Conservation (phyloP, 2,888 invertebrate species). For the Ctenicera cuprea region DNA sequence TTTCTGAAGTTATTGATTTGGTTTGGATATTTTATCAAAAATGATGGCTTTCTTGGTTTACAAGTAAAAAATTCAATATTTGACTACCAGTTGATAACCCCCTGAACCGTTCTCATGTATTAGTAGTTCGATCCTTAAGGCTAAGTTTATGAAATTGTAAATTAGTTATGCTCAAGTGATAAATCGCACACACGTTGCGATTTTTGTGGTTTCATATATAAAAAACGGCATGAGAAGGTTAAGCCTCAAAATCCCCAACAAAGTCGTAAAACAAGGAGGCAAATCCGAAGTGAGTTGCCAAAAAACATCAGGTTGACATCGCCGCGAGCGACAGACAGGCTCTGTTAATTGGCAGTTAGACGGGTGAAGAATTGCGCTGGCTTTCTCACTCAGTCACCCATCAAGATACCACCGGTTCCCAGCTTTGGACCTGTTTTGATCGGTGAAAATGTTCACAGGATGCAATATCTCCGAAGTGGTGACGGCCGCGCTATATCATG, state of each 20-base stretch:
- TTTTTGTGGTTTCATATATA: slow-evolving; percentile 6
- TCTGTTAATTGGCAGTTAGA: slow-evolving; percentile 59
- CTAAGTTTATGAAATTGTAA: background rate
- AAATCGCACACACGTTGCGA: background rate
- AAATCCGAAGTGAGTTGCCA: slow-evolving; percentile 47
- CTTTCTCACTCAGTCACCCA: slow-evolving; percentile 46
- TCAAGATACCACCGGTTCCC: slow-evolving; percentile 39
- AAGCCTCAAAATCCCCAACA: slow-evolving; percentile 26
- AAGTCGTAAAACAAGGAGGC: slow-evolving; percentile 34
- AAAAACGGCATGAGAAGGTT: slow-evolving; percentile 21
- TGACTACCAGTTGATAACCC: too few relatives aligned
- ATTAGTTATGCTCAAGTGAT: slow-evolving; percentile 2
- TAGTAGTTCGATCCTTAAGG: background rate
- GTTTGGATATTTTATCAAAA: too few relatives aligned
- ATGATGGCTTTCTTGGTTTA: too few relatives aligned
- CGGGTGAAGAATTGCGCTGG: slow-evolving; percentile 55
- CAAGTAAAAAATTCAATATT: too few relatives aligned
- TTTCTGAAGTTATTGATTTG: too few relatives aligned
- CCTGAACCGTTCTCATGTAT: background rate
- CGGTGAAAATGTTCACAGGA: slow-evolving; percentile 44
- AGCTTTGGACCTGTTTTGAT: slow-evolving; percentile 48
- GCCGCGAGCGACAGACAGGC: slow-evolving; percentile 50
- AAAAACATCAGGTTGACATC: slow-evolving; percentile 52
- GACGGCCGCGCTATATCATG: slow-evolving; percentile 32
- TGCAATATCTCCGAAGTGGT: slow-evolving; percentile 34